Base-by-base conservation (phyloP, 2,888 invertebrate species). In the Trisateles emortualis region DNA sequence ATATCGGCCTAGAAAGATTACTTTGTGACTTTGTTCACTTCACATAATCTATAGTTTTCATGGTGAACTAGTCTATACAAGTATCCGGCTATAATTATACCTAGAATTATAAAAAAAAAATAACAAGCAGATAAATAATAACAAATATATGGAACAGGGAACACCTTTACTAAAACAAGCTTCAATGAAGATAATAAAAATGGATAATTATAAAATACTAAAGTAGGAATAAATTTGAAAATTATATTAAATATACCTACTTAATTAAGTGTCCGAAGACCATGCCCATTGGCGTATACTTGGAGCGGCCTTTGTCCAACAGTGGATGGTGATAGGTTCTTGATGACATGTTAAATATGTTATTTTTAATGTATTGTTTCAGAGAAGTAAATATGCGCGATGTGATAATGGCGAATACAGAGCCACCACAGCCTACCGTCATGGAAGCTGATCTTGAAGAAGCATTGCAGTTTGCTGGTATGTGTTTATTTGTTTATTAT, bases 391-490 rank as follows among this genome's bases (percentile, higher is more conserved):
- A 49, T 39, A 63, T 60, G 58, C 64, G 63, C 0, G 54, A 61
- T 35, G 59, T 29, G 11, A 42, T 62, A 30, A 58, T 68, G 47
- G 42, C 64, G 46, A 59, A 30, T 1, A 48, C 54, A 35, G 40
- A 52, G 26, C 16, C 49, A 0, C 41, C 40, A 0, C 40, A 59
- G 16, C 13, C 50, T 2, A 57, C 57, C 9, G 47, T 58, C n/a
- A 55, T 73, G 62, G 76, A 76, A 39, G 79, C 79, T 0, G 84
- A 84, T 29, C 69, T 88, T 19, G 89, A 90, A 54, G 87, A 84
- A 11, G 89, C 89, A 0, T 54, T 90, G 56, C 86, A 87, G 46
- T 45, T 85, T n/a, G 86, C 84, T 46, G 88, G 89, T 88, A 16
- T 51, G 59, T 54, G 9, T 8, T 14, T 19, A 36, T 22, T 16